A percentile compares a stretch with the other conserved stretches of the same genome.
phyloP scores from a whole-genome alignment of 2,797 vertebrate species.

The Orientallactaga sibirica region DNA sequence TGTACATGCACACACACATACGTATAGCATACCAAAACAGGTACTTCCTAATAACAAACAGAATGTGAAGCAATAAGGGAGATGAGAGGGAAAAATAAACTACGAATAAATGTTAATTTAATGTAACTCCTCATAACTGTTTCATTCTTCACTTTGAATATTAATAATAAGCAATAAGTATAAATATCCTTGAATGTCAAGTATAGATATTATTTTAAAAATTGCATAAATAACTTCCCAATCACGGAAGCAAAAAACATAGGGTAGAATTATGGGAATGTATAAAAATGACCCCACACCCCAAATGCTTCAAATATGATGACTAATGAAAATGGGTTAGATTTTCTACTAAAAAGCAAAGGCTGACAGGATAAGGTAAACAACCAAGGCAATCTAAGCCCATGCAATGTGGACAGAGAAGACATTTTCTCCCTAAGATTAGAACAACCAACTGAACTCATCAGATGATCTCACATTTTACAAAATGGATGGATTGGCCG shows the following conservation, averaged over 20 bases:
- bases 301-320: neutral
- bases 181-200: slow-evolving; percentile 13
- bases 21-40: too few species aligned
- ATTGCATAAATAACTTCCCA: neutral
- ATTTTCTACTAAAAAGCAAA: slow-evolving; percentile 1
- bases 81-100: neutral
- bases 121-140: neutral
- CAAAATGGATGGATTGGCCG: neutral
- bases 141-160: neutral
- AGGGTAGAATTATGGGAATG: neutral
- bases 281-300: neutral
- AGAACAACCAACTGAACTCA: neutral
- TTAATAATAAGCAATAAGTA: neutral
- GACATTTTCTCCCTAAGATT: neutral
- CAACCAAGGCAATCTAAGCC: neutral
- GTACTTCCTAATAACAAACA: neutral
- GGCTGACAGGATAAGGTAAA: neutral
- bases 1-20: too few species aligned
- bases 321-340: neutral
- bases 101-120: neutral
- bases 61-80: neutral
- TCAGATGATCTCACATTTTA: neutral
- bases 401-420: neutral
- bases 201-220: neutral
- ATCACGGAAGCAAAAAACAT: neutral